Base-by-base conservation (phyloP, 2,113 vertebrate genomes). In the Lota lota region DNA sequence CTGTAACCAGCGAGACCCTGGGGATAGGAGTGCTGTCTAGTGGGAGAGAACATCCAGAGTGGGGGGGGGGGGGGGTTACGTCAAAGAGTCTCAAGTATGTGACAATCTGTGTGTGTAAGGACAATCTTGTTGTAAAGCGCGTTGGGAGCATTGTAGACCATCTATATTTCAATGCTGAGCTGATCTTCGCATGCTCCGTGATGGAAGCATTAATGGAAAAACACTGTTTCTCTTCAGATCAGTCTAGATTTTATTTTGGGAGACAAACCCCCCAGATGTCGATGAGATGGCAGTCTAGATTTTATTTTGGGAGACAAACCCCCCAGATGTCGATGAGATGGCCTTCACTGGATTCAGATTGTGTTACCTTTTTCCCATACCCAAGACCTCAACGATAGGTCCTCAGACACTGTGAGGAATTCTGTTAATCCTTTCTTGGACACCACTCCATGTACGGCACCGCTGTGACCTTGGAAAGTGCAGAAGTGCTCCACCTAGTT, bases 321-420 rank as follows among this genome's bases (percentile, higher is more conserved):
- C 47, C 47, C 14, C 51, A 7, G 17, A 57, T 7, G 16, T 19
- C 18, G 17, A 17, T 18, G 1, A 16, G 6, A 17, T 59, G 18
- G 3, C n/a, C 3, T 21, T 19, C 19, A 19, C 60, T n/a, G 3
- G 4, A 65, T 11, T 20, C 8, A 19, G 53, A 57, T n/a, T 74
- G 12, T 18, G 4, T 51, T 51, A 92, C 91, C 82, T 20, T 1
- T 60, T 14, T 66, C 56, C 70, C 53, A 74, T 8, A 21, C 82
- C 92, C 92, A 93, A 68, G 80, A 68, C 63, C 91, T 65, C 59
- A 93, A 50, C 0, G 91, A 89, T 40, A 77, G n/a, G 61, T 93
- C 92, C 36, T 87, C 76, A 47, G 92, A 92, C 11, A 93, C 80
- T 0, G 85, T 89, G 69, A 92, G 80, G 72, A 93, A 87, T 2